phyloP scores from a whole-genome alignment of 2,888 invertebrate species.

The Spicauda simplicius region DNA sequence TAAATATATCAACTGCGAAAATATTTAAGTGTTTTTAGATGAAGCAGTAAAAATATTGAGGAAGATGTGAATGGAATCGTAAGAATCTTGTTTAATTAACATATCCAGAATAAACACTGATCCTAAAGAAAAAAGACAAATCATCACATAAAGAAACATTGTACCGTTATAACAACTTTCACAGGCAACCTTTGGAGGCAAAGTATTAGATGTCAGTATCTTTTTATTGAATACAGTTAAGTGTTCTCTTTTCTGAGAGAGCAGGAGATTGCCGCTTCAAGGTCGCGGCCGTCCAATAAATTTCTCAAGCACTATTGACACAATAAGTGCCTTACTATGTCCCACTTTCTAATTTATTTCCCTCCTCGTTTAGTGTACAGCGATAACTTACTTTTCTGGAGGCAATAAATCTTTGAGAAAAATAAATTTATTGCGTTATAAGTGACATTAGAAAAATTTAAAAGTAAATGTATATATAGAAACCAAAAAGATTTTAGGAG shows the following conservation, averaged over 20 bases:
- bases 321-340: constrained; percentile 26
- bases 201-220: background rate
- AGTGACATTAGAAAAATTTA: background rate
- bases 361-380: constrained; percentile 9
- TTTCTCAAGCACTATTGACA: constrained; percentile 30
- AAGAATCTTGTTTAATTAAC: too few relatives aligned
- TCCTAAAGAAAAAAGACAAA: too few relatives aligned
- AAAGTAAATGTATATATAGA: background rate
- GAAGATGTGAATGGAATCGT: too few relatives aligned
- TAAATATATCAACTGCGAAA: too few relatives aligned
- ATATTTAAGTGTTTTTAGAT: too few relatives aligned
- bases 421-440: too few relatives aligned
- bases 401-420: constrained; percentile 11
- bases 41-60: too few relatives aligned
- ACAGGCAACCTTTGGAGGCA: background rate
- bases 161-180: background rate
- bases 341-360: constrained; percentile 27
- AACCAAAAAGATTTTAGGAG: background rate
- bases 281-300: constrained; percentile 22
- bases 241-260: background rate
- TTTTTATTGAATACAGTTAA: constrained; percentile 4
- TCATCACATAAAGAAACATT: too few relatives aligned
- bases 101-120: too few relatives aligned
- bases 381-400: constrained; percentile 16
- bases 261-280: background rate